These are phyloP conservation scores for Pantherophis vulpinus DNA, from an alignment of 2,797 vertebrate genomes.

Conservation along the genomic window DNA sequence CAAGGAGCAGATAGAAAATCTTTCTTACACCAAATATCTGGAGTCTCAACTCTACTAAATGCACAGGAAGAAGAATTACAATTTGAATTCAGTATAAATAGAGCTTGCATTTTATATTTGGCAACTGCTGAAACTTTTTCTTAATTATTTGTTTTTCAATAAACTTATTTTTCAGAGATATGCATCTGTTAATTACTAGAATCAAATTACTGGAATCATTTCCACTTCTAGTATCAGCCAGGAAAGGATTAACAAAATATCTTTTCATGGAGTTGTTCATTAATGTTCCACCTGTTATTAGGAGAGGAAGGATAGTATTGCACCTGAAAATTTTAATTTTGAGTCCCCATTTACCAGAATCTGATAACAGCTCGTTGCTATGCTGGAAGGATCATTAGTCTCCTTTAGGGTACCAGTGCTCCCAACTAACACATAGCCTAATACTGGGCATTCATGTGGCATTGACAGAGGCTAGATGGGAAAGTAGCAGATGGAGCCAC, in stretches of 20 bases:
- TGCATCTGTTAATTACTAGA: background rate
- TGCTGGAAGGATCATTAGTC: background rate
- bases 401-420: background rate
- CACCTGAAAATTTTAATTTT: background rate
- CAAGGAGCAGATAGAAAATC: background rate
- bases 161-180: background rate
- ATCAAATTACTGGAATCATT: background rate
- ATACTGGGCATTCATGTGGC: background rate
- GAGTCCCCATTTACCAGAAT: background rate
- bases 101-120: background rate
- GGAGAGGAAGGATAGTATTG: background rate
- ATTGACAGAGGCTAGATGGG: background rate
- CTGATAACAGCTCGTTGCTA: background rate
- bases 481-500: background rate
- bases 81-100: background rate
- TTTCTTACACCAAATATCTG: background rate
- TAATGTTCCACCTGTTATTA: background rate
- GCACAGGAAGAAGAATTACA: background rate
- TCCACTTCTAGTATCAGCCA: background rate
- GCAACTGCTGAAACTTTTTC: background rate
- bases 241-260: background rate
- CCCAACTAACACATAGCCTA: too few relatives aligned
- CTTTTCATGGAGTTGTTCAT: background rate
- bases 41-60: background rate
- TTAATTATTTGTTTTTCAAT: background rate